phyloP scores from a whole-genome alignment of 1,140 invertebrate species.

The Anoplophora glabripennis region DNA sequence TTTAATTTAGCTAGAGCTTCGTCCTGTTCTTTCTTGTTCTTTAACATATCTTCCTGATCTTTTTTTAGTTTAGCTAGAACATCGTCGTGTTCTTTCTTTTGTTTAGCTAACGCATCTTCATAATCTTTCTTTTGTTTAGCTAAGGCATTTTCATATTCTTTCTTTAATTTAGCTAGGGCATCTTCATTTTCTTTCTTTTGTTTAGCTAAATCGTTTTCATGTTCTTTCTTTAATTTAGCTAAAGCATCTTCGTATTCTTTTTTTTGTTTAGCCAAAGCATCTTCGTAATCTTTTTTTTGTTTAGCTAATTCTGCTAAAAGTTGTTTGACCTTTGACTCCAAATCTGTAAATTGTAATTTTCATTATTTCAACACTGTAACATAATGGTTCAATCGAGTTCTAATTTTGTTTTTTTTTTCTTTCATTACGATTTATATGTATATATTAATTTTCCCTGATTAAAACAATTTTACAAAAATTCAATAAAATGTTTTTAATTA shows the following conservation, averaged over 20 bases:
- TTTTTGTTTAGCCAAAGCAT: background rate
- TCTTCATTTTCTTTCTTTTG: slow-evolving; percentile 11
- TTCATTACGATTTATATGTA: too few species aligned
- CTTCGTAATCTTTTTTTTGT: background rate
- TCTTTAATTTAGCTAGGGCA: slow-evolving; percentile 5
- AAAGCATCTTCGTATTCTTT: background rate
- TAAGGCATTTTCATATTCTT: slow-evolving; percentile 11
- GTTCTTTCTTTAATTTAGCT: slow-evolving; percentile 4
- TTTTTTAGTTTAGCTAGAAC: slow-evolving; percentile 5
- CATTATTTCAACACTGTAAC: too few species aligned
- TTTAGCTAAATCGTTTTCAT: background rate
- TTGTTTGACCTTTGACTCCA: slow-evolving; percentile 5
- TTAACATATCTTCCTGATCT: background rate
- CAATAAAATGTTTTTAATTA: too few species aligned
- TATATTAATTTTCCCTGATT: too few species aligned
- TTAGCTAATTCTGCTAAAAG: background rate
- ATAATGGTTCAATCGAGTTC: too few species aligned
- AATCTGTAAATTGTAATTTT: too few species aligned
- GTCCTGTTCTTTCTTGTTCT: slow-evolving; percentile 10
- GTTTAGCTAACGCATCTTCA: background rate
- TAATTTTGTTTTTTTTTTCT: too few species aligned
- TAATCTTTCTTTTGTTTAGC: background rate
- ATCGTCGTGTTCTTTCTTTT: slow-evolving; percentile 9
- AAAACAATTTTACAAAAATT: too few species aligned
- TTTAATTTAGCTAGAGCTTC: slow-evolving; percentile 14